Evolutionary conservation across 1,140 invertebrate species (phyloP).

Genomic region (Eubasilissa regina): DNA sequence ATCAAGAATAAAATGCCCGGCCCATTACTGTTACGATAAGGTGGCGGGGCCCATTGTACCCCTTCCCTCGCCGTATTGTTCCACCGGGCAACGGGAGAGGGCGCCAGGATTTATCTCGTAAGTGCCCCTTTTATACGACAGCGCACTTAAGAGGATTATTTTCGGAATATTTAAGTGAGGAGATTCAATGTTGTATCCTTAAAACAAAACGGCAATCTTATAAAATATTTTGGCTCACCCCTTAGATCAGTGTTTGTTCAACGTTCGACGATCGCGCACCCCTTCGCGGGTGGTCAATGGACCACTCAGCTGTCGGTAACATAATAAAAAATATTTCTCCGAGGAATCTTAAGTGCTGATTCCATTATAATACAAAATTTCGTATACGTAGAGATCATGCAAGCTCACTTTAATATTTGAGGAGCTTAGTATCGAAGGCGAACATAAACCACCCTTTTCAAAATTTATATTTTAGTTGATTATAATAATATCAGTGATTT

Average conservation of each 20-base stretch:
- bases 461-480: too few species aligned
- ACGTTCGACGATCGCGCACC: background rate
- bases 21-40: slow-evolving; percentile 43
- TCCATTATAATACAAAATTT: too few species aligned
- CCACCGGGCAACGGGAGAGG: background rate
- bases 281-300: too few species aligned
- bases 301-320: too few species aligned
- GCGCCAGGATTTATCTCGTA: slow-evolving; percentile 41
- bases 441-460: too few species aligned
- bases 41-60: slow-evolving; percentile 24
- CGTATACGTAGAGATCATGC: too few species aligned
- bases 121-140: slow-evolving; percentile 32
- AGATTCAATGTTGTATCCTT: slow-evolving; percentile 7
- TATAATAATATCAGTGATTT: too few species aligned
- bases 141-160: slow-evolving; percentile 45
- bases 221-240: background rate
- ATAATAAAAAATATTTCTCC: too few species aligned
- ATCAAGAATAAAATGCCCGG: slow-evolving; percentile 16
- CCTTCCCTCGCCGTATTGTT: slow-evolving; percentile 42
- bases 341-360: too few species aligned
- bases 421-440: too few species aligned
- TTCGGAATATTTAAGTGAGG: slow-evolving; percentile 41
- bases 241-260: background rate
- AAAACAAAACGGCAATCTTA: slow-evolving; percentile 14
- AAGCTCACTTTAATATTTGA: too few species aligned